Evolutionary conservation across 2,797 vertebrate genomes (phyloP).

Genomic region (Brotula barbata): DNA sequence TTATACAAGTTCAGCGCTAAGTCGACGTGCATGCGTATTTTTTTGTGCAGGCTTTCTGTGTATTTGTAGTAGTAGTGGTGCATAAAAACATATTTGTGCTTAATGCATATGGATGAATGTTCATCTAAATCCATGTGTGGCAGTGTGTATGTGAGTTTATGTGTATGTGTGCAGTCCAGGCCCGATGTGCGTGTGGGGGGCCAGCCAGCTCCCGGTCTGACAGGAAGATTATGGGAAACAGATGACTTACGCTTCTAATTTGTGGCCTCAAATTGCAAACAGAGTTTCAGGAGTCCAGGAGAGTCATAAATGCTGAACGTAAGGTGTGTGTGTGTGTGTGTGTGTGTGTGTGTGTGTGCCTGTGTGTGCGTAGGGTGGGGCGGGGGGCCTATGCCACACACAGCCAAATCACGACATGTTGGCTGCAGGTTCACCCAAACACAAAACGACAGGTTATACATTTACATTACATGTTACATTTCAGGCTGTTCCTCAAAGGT

Average conservation of each 20-base stretch:
- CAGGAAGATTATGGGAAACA: conserved; percentile 98
- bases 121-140: neutral
- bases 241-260: conserved; percentile 99
- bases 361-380: neutral
- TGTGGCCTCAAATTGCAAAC: conserved; percentile 99
- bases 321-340: conserved; percentile 67
- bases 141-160: conserved; percentile 8
- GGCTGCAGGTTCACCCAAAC: conserved; percentile 90
- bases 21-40: too few relatives aligned
- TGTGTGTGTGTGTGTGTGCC: conserved; percentile 13
- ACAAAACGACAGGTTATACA: conserved; percentile 86
- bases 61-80: too few relatives aligned
- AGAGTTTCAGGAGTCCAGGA: conserved; percentile 95
- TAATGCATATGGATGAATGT: neutral
- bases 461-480: conserved; percentile 25
- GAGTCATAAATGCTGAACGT: conserved; percentile 90
- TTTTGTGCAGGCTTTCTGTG: too few relatives aligned
- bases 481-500: neutral
- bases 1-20: neutral
- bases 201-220: conserved; percentile 86
- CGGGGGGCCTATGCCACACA: conserved; percentile 81
- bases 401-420: conserved; percentile 84
- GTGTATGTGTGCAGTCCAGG: conserved; percentile 5
- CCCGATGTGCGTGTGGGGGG: conserved; percentile 28
- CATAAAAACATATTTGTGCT: neutral